Evolutionary conservation across 2,113 vertebrate genomes (phyloP).

Genomic region (Nyctibius bracteatus): DNA sequence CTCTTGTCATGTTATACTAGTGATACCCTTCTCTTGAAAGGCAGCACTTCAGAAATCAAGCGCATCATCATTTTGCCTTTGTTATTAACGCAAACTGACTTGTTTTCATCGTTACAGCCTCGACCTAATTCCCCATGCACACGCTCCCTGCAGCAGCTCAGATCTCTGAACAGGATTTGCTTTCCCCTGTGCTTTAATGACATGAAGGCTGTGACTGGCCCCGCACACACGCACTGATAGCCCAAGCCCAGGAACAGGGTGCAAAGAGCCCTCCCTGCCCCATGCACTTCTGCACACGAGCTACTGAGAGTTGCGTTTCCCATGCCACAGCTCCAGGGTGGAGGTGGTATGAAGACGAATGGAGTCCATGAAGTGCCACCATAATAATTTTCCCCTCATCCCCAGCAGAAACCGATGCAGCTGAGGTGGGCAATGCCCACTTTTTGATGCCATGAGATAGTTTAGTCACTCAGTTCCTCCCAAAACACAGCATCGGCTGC

Average conservation of each 20-base stretch:
- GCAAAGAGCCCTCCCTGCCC: not conserved
- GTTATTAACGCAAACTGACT: constrained; percentile 35
- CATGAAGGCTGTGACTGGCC: constrained; percentile 48
- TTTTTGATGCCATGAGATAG: not conserved
- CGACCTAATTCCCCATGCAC: constrained; percentile 26
- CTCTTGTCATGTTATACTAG: not conserved
- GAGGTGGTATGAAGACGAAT: not conserved
- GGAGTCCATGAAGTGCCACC: not conserved
- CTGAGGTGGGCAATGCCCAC: not conserved
- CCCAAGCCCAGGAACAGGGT: not conserved
- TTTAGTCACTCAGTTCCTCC: not conserved
- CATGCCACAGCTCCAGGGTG: not conserved
- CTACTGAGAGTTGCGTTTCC: accelerated
- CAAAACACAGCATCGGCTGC: not conserved
- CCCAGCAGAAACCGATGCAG: not conserved
- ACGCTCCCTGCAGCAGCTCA: not conserved
- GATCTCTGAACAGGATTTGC: constrained; percentile 13
- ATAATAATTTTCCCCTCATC: not conserved
- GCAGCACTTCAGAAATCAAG: constrained; percentile 3
- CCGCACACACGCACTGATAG: not conserved
- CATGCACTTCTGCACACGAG: accelerated
- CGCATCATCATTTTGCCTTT: constrained; percentile 11
- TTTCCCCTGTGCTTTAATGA: constrained; percentile 1
- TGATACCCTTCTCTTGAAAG: constrained; percentile 10
- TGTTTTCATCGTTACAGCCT: constrained; percentile 30